Conservation (phyloP, 2,797 vertebrate species). For the Coilia nasus region DNA sequence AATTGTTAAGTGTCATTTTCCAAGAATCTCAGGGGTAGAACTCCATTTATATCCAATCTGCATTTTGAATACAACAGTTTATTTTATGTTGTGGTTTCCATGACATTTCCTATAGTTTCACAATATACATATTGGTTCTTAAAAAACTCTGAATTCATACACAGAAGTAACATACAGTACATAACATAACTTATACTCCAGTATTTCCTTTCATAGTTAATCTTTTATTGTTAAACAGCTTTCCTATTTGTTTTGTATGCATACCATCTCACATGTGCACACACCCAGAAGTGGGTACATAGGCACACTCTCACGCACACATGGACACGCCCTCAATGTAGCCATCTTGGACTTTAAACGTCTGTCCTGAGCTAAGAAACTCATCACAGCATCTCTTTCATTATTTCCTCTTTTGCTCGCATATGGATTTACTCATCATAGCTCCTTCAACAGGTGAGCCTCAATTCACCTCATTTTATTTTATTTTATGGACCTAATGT, state of each 20-base stretch:
- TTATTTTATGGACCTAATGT: neutral
- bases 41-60: too few species aligned
- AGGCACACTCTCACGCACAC: constrained; percentile 37
- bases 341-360: constrained; percentile 71
- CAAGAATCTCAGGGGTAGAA: neutral
- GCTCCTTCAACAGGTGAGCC: neutral
- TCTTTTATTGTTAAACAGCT: constrained; percentile 10
- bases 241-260: neutral
- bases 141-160: too few species aligned
- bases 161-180: too few species aligned
- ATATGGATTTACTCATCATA: neutral
- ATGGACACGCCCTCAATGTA: constrained; percentile 20
- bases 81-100: neutral
- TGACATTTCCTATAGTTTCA: neutral
- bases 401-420: constrained; percentile 12
- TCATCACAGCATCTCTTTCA: constrained; percentile 29
- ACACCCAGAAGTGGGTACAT: constrained; percentile 5
- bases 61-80: too few species aligned
- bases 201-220: neutral
- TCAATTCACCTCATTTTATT: neutral
- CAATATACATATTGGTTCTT: too few species aligned
- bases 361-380: constrained; percentile 60
- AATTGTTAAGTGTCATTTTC: neutral
- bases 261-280: neutral
- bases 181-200: neutral